A percentile compares a stretch with the other conserved stretches of the same genome.
Conservation (phyloP, 2,797 vertebrate species). For the Gobionotothen gibberifrons region DNA sequence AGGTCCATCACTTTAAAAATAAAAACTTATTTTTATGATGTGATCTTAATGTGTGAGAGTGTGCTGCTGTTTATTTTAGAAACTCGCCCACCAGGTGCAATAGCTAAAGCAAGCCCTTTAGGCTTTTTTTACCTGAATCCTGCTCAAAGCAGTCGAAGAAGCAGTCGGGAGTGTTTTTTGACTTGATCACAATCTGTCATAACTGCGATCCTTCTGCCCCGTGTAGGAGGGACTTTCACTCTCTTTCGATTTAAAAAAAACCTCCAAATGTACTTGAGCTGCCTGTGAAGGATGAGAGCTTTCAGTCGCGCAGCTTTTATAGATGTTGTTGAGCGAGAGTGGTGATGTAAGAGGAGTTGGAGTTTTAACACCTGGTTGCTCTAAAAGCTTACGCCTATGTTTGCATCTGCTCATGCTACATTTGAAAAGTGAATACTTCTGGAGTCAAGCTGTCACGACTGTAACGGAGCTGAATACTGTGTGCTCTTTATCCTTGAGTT, state of each 20-base stretch:
- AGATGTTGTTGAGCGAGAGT: slow-evolving; percentile 31
- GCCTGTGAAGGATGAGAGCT: slow-evolving; percentile 59
- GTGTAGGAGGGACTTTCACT: slow-evolving; percentile 68
- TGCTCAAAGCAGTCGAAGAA: slow-evolving; percentile 42
- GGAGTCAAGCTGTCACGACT: slow-evolving; percentile 15
- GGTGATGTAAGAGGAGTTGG: slow-evolving; percentile 41
- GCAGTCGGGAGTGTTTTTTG: slow-evolving; percentile 50
- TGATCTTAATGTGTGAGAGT: slow-evolving; percentile 28
- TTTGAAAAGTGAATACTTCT: slow-evolving; percentile 11
- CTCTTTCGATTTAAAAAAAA: slow-evolving; percentile 48
- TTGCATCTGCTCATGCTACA: slow-evolving; percentile 34
- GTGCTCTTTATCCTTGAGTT: slow-evolving; percentile 16
- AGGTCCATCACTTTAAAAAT: not conserved
- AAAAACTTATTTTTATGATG: slow-evolving; percentile 3
- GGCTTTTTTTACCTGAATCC: slow-evolving; percentile 35
- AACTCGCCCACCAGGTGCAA: slow-evolving; percentile 17
- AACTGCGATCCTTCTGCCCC: slow-evolving; percentile 47
- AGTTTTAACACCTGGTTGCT: slow-evolving; percentile 46
- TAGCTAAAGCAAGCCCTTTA: slow-evolving; percentile 34
- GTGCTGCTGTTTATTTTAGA: slow-evolving; percentile 34
- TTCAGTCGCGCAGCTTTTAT: slow-evolving; percentile 38
- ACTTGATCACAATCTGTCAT: slow-evolving; percentile 52
- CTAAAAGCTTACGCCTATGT: slow-evolving; percentile 45
- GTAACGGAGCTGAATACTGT: slow-evolving; percentile 11
- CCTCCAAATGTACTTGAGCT: slow-evolving; percentile 58